A percentile compares a stretch with the other conserved stretches of the same genome.
Conservation (phyloP, 2,888 invertebrate species). For the Drosophila nr. perissopoda region DNA sequence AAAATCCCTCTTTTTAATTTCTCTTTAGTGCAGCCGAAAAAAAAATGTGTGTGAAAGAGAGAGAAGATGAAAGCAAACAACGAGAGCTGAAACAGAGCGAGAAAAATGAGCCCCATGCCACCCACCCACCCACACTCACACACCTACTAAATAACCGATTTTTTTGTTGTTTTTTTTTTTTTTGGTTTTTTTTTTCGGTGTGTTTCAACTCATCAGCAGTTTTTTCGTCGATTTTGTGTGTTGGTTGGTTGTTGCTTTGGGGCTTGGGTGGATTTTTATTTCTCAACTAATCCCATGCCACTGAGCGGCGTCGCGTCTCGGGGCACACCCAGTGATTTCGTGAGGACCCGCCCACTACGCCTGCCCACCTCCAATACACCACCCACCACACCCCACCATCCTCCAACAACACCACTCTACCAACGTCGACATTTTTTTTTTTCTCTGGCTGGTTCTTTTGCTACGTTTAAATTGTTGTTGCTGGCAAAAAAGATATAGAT, state of each 20-base stretch:
- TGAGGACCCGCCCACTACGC: conserved; percentile 51
- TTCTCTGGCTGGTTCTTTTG: conserved; percentile 15
- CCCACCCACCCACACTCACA: conserved; percentile 33
- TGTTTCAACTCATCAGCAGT: conserved; percentile 77
- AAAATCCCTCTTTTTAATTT: conserved; percentile 76
- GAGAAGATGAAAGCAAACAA: conserved; percentile 3
- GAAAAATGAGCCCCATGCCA: conserved; percentile 39
- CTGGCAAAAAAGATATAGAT: conserved; percentile 69
- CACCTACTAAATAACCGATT: conserved; percentile 62
- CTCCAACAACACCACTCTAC: conserved; percentile 9
- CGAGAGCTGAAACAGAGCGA: conserved; percentile 48
- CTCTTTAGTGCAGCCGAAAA: conserved; percentile 58
- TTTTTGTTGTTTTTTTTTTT: conserved; percentile 18
- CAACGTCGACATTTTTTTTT: conserved; percentile 31
- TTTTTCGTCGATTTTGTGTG: conserved; percentile 55
- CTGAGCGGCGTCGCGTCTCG: conserved; percentile 34
- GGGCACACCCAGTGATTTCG: conserved; percentile 75
- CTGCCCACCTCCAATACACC: background rate
- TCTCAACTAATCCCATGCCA: conserved; percentile 75
- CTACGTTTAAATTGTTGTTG: conserved; percentile 49
- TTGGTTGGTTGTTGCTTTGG: conserved; percentile 35
- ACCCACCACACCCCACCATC: background rate
- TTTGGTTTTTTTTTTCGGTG: conserved; percentile 25
- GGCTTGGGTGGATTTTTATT: conserved; percentile 72
- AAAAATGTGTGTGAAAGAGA: conserved; percentile 1